Evolutionary conservation across 2,888 invertebrate genomes (phyloP).

Genomic region (Aspidiotus destructor): DNA sequence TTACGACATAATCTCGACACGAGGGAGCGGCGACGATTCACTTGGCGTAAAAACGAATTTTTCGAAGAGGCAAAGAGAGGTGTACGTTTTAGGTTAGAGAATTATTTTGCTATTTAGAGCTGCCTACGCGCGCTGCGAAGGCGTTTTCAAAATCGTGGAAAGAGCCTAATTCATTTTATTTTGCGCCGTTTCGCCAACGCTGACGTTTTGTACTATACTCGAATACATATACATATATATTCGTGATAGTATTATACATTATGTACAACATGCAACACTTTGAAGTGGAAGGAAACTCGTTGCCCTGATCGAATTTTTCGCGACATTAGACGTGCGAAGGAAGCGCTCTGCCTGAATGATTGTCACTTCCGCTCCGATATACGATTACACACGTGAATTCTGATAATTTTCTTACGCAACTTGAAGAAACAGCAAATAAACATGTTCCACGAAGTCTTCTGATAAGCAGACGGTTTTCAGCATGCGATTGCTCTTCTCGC

Average conservation of each 20-base stretch:
- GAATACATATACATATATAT: too few species aligned
- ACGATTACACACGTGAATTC: neutral
- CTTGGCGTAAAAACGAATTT: constrained; percentile 8
- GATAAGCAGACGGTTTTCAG: too few species aligned
- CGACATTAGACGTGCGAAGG: too few species aligned
- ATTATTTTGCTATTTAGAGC: constrained; percentile 30
- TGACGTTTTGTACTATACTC: neutral
- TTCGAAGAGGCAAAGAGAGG: neutral
- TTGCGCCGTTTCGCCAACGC: constrained; percentile 26
- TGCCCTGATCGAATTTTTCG: too few species aligned
- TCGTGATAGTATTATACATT: too few species aligned
- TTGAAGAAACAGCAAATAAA: too few species aligned
- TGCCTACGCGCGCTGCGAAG: constrained; percentile 26
- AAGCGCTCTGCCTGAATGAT: too few species aligned
- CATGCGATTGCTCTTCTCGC: too few species aligned
- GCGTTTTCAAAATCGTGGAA: constrained; percentile 27
- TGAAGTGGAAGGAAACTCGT: too few species aligned
- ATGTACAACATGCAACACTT: too few species aligned
- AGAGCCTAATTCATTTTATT: constrained; percentile 31
- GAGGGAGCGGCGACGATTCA: constrained; percentile 18
- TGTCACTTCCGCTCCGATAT: neutral
- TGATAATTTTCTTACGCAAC: neutral
- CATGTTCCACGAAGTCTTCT: too few species aligned
- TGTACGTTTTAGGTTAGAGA: constrained; percentile 1
- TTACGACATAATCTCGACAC: constrained; percentile 27